Evolutionary conservation across 1,140 invertebrate species (phyloP).

Genomic region (Matsumurasca onukii): DNA sequence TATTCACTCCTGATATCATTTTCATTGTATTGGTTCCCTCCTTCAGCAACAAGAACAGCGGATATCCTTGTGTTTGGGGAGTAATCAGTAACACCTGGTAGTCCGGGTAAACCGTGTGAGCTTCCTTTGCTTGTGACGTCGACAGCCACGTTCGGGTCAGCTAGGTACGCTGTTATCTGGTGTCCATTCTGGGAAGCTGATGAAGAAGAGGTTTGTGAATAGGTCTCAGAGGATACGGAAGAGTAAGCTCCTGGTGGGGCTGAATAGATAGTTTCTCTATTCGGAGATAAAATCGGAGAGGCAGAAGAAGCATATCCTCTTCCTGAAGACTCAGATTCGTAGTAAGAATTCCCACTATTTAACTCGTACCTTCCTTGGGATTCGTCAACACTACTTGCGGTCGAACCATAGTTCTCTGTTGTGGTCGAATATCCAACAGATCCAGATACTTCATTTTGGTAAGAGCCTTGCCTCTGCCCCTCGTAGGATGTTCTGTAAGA

Average conservation of each 20-base stretch:
- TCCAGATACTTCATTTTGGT: not conserved
- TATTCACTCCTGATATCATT: conserved; percentile 22
- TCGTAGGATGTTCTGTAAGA: not conserved
- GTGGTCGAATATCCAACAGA: conserved; percentile 2
- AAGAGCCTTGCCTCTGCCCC: not conserved
- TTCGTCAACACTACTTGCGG: not conserved
- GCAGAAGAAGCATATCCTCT: not conserved
- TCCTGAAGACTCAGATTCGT: not conserved
- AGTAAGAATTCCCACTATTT: not conserved
- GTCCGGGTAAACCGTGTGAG: not conserved
- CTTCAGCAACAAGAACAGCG: conserved; percentile 34
- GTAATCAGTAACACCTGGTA: not conserved
- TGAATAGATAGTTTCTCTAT: not conserved
- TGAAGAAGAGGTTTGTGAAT: not conserved
- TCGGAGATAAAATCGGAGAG: not conserved
- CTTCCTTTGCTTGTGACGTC: conserved; percentile 22
- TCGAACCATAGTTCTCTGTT: not conserved
- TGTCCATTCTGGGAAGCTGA: conserved; percentile 1
- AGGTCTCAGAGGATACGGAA: no score
- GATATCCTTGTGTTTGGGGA: conserved; percentile 32
- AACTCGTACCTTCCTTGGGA: not conserved
- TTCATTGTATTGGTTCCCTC: conserved; percentile 27
- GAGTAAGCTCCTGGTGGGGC: no score
- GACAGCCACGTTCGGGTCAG: conserved; percentile 34
- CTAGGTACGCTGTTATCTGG: conserved; percentile 38